Conservation (phyloP, 64 coral and sea anemone genomes). For the Exaiptasia diaphana region DNA sequence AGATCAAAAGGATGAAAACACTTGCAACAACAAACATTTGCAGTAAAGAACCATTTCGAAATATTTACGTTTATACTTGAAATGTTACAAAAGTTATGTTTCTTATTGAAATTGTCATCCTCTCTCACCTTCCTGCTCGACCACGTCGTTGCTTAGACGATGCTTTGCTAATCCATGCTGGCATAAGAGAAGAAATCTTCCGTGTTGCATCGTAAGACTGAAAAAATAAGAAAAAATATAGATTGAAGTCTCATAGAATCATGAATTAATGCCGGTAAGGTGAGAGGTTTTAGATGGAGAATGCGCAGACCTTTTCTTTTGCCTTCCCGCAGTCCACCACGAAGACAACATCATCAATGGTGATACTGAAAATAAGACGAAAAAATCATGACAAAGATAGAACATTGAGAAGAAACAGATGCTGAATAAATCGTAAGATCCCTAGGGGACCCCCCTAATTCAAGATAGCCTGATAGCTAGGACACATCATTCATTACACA, state of each 20-base stretch:
- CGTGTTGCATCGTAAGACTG: conserved; percentile 83
- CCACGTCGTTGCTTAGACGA: conserved; percentile 83
- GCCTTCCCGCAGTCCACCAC: conserved; percentile 92
- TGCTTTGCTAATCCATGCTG: conserved; percentile 94
- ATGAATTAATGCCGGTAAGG: background rate
- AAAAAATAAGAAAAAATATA: background rate
- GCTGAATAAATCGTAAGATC: too few relatives aligned
- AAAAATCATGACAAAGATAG: background rate
- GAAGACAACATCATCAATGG: conserved; percentile 97
- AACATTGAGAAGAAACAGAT: too few relatives aligned
- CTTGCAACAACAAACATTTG: too few relatives aligned
- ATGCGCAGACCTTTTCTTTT: conserved; percentile 84
- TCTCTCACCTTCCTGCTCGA: conserved; percentile 84
- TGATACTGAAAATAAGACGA: conserved; percentile 58
- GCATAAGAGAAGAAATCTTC: conserved; percentile 74
- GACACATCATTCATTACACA: too few relatives aligned
- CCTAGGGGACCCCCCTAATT: too few relatives aligned
- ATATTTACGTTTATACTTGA: too few relatives aligned
- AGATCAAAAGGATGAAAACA: too few relatives aligned
- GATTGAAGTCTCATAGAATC: background rate
- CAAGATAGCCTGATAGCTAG: too few relatives aligned
- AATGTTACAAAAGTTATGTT: too few relatives aligned
- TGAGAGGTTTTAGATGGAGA: background rate
- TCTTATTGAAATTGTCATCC: too few relatives aligned
- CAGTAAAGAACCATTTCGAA: too few relatives aligned